Evolutionary conservation across 2,113 vertebrate genomes (phyloP), one percentile per base, ranked within the genome.

Genomic region (Esox niger): DNA sequence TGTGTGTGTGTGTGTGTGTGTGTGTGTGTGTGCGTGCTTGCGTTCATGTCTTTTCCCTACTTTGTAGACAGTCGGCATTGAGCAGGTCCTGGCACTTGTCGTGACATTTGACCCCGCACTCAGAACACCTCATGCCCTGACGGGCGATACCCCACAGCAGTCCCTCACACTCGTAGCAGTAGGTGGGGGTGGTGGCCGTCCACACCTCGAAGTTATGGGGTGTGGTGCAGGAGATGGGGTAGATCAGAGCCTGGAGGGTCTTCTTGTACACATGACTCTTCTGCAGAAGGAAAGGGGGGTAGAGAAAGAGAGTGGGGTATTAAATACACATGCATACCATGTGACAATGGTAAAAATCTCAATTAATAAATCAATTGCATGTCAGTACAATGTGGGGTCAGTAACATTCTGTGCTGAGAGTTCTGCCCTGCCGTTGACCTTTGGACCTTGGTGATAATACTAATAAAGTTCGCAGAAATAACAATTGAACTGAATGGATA

Each of bases 191-290:
- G 68, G 97, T 99, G 83, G 97, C 97, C 0, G 97, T 99, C 97
- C 97, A 99, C 90, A 99, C 97, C 86, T 99, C 97, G 1, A 99
- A 99, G 90, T 98, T 98, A 90, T 99, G 97, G 1, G 97, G 97
- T 0, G 96, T 99, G 0, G 97, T 99, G 89, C 93, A 97, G 62
- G 97, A 99, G 86, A 99, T 99, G 79, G 97, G 97, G 86, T 99
- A 99, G 86, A 99, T 96, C 87, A 99, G 94, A 86, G 97, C 97
- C 91, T 99, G 97, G 80, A 99, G 90, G 73, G 96, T 98, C 91
- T 99, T 99, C 89, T 98, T 98, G 91, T 98, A 98, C 90, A 99
- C 97, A 75, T 98, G 97, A 76, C 95, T 95, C 91, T 99, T 99
- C 97, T 99, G 83, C 54, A 85, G 79, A 1, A 62, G 61, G 46